A percentile compares a stretch with the other conserved stretches of the same genome.
Conservation (phyloP, 2,113 vertebrate species). For the Mesitornis unicolor region DNA sequence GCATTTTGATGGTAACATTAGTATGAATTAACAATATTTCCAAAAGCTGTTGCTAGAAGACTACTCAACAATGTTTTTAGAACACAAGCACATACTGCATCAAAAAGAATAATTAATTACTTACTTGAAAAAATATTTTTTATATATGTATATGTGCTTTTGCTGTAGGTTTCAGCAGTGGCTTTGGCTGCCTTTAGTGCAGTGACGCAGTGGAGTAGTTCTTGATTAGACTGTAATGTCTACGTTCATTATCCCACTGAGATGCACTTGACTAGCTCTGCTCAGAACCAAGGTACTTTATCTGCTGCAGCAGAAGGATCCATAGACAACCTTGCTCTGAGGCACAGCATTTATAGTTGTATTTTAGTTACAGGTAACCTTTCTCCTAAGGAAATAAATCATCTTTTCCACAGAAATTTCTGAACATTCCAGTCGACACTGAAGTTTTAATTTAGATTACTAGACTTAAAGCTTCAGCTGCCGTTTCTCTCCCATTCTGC, state of each 20-base stretch:
- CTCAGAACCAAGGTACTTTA: neutral
- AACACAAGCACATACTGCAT: neutral
- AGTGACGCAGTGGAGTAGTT: neutral
- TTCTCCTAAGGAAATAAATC: neutral
- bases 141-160: neutral
- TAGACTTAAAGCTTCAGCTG: neutral
- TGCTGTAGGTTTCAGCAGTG: neutral
- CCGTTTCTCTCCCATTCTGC: neutral
- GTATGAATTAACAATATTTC: neutral
- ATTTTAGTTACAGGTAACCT: neutral
- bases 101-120: neutral
- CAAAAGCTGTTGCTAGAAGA: neutral
- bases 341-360: neutral
- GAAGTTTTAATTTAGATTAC: neutral
- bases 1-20: neutral
- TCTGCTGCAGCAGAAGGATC: neutral
- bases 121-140: neutral
- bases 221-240: neutral
- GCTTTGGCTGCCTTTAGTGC: neutral
- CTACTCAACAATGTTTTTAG: neutral
- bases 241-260: neutral
- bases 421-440: neutral
- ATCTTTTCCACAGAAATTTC: neutral
- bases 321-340: neutral
- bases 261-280: neutral